Base-by-base conservation (phyloP, 1,140 invertebrate genomes). In the Drosophila neocordata region DNA sequence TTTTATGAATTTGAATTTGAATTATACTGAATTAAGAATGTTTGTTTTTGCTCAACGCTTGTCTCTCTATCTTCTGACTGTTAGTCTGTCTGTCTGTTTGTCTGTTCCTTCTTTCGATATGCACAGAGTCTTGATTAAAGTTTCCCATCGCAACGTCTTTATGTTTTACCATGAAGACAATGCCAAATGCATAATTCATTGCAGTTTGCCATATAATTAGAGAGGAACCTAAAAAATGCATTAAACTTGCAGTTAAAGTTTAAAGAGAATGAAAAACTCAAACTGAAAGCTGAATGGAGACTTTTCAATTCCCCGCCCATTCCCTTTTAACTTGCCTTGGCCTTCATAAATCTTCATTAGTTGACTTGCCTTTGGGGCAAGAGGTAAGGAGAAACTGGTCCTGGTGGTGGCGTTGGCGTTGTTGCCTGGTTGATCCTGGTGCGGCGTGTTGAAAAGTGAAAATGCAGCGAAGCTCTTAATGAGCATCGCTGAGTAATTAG, bases 341-440 rank as follows among this genome's bases (percentile, higher is more conserved):
- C 70, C 81, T 87, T 87, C 81, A 87, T 84, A 84, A 84, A 84
- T 85, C 81, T 85, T 85, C 81, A 81, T 85, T 85, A 87, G 75
- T 64, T 48, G 41, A 13, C 41, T 20, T 8, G 8, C 41, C 20
- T 48, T 34, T 41, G 52, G 37, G 64, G n/a, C 2, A 63, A 8
- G 67, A 31, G 24, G 15, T 9, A 7, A 24, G 58, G n/a, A n/a
- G n/a, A n/a, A n/a, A n/a, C n/a, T n/a, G n/a, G n/a, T n/a, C n/a
- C n/a, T n/a, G n/a, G n/a, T n/a, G n/a, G n/a, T 13, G 24, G 8
- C 12, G 15, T 22, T 41, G 35, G 57, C 12, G 4, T 8, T 24
- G 35, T 24, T 51, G 24, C 38, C 31, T 73, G 57, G 51, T 41
- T 71, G 22, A 34, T 38, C 52, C 64, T 77, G 73, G 67, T 81